Percentiles rank a stretch among this genome's conserved stretches.
phyloP scores from a whole-genome alignment of 1,140 invertebrate species.

The Drosophila orena region DNA sequence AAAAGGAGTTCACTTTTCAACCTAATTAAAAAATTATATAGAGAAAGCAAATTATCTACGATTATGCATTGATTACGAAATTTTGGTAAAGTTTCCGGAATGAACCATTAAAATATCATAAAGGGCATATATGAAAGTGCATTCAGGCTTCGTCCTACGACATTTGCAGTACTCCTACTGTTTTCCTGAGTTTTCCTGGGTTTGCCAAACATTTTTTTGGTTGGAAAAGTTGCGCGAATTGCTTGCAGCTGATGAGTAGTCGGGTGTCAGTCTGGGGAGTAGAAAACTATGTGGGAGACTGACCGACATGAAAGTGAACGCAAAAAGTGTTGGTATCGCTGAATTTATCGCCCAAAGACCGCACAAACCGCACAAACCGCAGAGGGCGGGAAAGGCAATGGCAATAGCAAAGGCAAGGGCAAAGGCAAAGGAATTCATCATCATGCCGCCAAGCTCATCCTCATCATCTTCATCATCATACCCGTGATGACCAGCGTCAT shows the following conservation, averaged over 20 bases:
- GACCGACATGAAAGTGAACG: slow-evolving; percentile 68
- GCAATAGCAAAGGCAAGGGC: background rate
- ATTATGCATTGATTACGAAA: background rate
- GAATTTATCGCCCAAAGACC: slow-evolving; percentile 62
- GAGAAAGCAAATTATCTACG: background rate
- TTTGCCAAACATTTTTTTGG: slow-evolving; percentile 18
- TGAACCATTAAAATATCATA: background rate
- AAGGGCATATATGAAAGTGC: background rate
- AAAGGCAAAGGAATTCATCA: slow-evolving; percentile 76
- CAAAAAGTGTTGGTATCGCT: slow-evolving; percentile 56
- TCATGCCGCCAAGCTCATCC: slow-evolving; percentile 65
- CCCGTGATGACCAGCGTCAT: slow-evolving; percentile 47
- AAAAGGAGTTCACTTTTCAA: too few relatives aligned
- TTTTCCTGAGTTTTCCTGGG: slow-evolving; percentile 13
- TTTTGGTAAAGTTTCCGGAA: too few relatives aligned
- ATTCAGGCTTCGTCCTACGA: background rate
- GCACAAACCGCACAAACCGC: slow-evolving; percentile 40
- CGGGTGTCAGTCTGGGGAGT: slow-evolving; percentile 49
- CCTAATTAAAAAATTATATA: background rate
- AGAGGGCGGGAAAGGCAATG: slow-evolving; percentile 39
- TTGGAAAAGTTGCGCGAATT: slow-evolving; percentile 62
- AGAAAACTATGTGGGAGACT: slow-evolving; percentile 57
- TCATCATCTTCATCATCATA: slow-evolving; percentile 49
- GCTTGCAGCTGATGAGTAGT: slow-evolving; percentile 75
- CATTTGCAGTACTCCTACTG: background rate